Percentiles rank a stretch among this genome's conserved stretches.
Evolutionary conservation across 2,888 invertebrate species (phyloP).

Genomic region (Branchinecta sandiegonensis): DNA sequence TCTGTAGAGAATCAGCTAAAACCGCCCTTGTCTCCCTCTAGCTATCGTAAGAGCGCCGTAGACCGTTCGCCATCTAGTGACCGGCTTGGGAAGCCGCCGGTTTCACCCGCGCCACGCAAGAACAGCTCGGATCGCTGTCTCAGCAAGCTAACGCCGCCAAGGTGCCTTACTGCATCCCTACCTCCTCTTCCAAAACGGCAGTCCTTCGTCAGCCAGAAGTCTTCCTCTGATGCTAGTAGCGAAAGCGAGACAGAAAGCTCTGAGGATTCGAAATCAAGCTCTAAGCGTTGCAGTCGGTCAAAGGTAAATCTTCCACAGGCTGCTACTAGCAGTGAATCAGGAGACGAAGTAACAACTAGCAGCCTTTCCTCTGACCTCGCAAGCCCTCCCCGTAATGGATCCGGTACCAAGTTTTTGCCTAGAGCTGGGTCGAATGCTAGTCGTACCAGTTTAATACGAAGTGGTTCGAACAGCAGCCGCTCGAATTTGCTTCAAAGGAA

Average conservation of each 20-base stretch:
- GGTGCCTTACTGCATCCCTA: background rate
- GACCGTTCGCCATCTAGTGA: background rate
- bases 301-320: background rate
- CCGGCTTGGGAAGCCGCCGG: background rate
- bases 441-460: background rate
- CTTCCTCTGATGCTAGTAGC: conserved; percentile 1
- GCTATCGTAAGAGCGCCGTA: background rate
- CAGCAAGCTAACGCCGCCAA: background rate
- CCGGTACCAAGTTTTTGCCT: background rate
- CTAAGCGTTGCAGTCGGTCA: background rate
- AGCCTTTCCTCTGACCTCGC: background rate
- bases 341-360: background rate
- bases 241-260: conserved; percentile 3
- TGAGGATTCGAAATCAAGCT: background rate
- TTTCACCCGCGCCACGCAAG: background rate
- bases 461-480: background rate
- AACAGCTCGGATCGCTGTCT: background rate
- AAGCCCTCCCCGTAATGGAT: background rate
- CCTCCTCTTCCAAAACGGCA: background rate
- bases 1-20: conserved; percentile 1
- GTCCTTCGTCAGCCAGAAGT: background rate
- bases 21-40: conserved; percentile 7
- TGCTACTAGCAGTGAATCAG: background rate
- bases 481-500: background rate
- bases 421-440: background rate